Evolutionary conservation across 1,140 invertebrate genomes (phyloP).

Genomic region (Chlorops oryzae): DNA sequence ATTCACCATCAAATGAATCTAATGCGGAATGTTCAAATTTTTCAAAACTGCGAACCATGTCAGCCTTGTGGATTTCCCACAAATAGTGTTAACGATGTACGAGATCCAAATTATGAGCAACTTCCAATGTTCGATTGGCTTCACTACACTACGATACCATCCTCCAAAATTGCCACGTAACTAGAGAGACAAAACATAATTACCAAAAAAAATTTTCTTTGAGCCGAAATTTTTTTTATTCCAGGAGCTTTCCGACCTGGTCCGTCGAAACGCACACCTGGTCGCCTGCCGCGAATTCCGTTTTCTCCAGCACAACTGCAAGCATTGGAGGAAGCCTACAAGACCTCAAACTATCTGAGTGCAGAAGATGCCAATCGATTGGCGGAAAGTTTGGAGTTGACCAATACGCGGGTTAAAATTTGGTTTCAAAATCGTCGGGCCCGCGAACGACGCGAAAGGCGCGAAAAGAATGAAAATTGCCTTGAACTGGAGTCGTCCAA

Average conservation of each 20-base stretch:
- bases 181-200: constrained; percentile 24
- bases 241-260: constrained; percentile 32
- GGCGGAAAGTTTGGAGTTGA: constrained; percentile 47
- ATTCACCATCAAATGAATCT: constrained; percentile 2
- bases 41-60: not conserved
- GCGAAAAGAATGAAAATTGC: constrained; percentile 40
- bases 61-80: not conserved
- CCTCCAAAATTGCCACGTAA: constrained; percentile 65
- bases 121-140: constrained; percentile 55
- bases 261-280: constrained; percentile 50
- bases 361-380: constrained; percentile 51
- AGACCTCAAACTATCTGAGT: constrained; percentile 51
- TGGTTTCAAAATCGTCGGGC: constrained; percentile 78
- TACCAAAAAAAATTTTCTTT: too few relatives aligned
- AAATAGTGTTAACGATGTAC: constrained; percentile 1
- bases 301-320: constrained; percentile 50
- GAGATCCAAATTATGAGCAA: constrained; percentile 15
- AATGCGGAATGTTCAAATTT: not conserved
- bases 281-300: constrained; percentile 51
- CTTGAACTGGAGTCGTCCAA: constrained; percentile 40
- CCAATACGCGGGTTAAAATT: constrained; percentile 64
- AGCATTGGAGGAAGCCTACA: constrained; percentile 50
- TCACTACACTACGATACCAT: constrained; percentile 65
- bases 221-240: constrained; percentile 7
- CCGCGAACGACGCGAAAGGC: constrained; percentile 59